Evolutionary conservation across 2,113 vertebrate species (phyloP), one percentile per base, ranked within the genome.

Genomic region (Aptenodytes patagonicus): DNA sequence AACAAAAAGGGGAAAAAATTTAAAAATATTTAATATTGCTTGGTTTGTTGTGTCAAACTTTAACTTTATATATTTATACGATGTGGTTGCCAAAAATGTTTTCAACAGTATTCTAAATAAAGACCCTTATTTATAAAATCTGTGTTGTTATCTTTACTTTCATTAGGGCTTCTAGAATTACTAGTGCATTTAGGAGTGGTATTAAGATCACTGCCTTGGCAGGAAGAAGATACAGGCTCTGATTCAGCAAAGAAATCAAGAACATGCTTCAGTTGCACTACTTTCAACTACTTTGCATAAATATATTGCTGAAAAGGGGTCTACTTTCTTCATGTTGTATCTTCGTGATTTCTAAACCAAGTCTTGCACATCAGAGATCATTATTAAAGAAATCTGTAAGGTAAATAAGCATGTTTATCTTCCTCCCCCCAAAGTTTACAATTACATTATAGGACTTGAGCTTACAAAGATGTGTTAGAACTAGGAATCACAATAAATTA

Each of bases 11-110:
- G 13, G 9, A 34, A 64, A 89, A 10, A 57, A 4, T 6, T 55
- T 12, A 42, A 86, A 93, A 98, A 98, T 99, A 99, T 99, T 99
- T 99, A 99, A 99, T 99, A 98, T 98, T 98, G 98, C 97, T 98
- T 98, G 98, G 98, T 98, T 99, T 99, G 99, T 99, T 97, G 99
- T 99, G 99, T 98, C 98, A 97, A 97, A 98, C 97, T 98, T 98
- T 97, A 98, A 98, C 98, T 99, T 99, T 99, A 99, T 99, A 99
- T 99, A 99, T 99, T 99, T 99, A 99, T 99, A 98, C 96, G 7
- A 98, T 98, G 98, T 99, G 98, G 98, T 98, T 98, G 98, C 98
- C 97, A 95, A 92, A 93, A 96, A 97, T 96, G 97, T 97, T 97
- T 97, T 92, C 95, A 96, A 95, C 95, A 97, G 91, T 98, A 97